Evolutionary conservation across 2,113 vertebrate genomes (phyloP), one percentile per base, ranked within the genome.

Genomic region (Oreochromis niloticus): DNA sequence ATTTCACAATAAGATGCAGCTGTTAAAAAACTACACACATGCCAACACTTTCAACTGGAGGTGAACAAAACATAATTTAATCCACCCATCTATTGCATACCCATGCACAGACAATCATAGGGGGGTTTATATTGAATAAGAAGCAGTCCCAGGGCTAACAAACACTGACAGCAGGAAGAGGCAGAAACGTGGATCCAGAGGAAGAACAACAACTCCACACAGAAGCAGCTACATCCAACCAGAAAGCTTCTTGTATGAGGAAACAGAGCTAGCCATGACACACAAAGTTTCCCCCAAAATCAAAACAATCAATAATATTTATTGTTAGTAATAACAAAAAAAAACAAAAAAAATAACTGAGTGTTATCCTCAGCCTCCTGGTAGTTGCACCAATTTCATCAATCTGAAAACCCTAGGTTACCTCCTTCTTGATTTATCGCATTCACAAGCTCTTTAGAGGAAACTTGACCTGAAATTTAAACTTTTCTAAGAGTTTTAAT

Each of bases 221-320:
- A 43, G 36, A 71, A 43, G 0, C 66, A 71, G 7, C 22, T 43
- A 27, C 66, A 14, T 71, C 4, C 36, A 71, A 27, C 13, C 39
- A 46, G 39, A 43, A 46, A 4, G 3, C 5, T 27, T 46, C 39
- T 27, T 10, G 22, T 46, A 16, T 6, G 39, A 73, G 39, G 13
- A 27, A 71, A 43, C n/a, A 71, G 66, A 43, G 66, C 66, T 46
- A 73, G 27, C 66, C 39, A 73, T 16, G 0, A 43, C n/a, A 73
- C 7, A 43, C 66, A 16, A 73, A 73, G 13, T 73, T 73, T 16
- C 16, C 66, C 4, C 12, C 13, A 10, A 16, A 43, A 16, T 43
- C 0, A 71, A 43, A 27, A 46, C 1, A 43, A 46, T 22, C 41
- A 27, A 14, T 73, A 73, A 73, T 46, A 73, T 0, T 66, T 0